Evolutionary conservation across 1,140 invertebrate species (phyloP), one percentile per base, ranked within the genome.

Genomic region (Hesperophylax magnus): DNA sequence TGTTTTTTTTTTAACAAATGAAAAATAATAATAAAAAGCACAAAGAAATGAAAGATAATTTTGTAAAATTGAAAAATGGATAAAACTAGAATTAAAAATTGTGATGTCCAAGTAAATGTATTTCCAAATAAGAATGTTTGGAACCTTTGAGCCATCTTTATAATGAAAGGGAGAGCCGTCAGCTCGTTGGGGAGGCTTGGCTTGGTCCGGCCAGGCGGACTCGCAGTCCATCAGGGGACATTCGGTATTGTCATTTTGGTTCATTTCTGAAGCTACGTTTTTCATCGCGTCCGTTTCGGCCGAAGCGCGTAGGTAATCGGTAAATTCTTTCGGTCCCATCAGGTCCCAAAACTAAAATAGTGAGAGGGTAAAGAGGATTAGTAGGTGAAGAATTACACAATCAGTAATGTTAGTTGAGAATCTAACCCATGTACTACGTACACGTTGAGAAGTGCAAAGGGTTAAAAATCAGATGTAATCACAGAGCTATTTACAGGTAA

Each of bases 301-400:
- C 15, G 75, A 77, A 5, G 80, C 71, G 18, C 77, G 75, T n/a
- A 78, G 65, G 60, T 78, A 77, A 53, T 81, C 80, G n/a, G 52
- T 69, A 52, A 72, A 78, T 39, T 81, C 77, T 78, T 83, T 83
- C 20, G 76, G 58, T 27, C 76, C 65, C 53, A 81, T 67, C 71
- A 80, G 47, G 72, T 83, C 82, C 82, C 79, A 83, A 83, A 83
- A 83, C 82, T 83, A 72, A 65, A 83, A 76, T 58, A 56, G 7
- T 39, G 24, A 60, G 56, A 76, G 72, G 72, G 60, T 52, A 60
- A 60, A 78, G 56, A 60, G 72, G 72, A 76, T 60, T 58, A 76
- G 77, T 58, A 65, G 20, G 47, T 17, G 53, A 79, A 24, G 15
- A 22, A 9, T 78, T 67, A 54, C 6, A 27, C 18, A 76, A 27